These are phyloP conservation scores for Saxidomus purpurata DNA, from an alignment of 1,140 invertebrate genomes.

Conservation along the genomic window DNA sequence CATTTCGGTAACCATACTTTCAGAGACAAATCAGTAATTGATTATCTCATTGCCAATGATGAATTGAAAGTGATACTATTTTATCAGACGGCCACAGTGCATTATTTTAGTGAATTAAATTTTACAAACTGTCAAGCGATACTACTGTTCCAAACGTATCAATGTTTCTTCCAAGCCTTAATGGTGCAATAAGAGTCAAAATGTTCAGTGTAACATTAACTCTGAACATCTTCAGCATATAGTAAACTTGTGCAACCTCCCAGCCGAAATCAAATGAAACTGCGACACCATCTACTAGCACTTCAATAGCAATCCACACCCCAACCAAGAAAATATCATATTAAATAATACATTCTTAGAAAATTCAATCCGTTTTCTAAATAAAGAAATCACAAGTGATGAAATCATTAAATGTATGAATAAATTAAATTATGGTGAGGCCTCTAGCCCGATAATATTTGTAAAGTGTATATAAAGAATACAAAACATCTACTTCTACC, in stretches of 20 bases:
- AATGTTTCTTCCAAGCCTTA: too few relatives aligned
- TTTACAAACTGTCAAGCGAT: too few relatives aligned
- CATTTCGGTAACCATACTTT: not conserved
- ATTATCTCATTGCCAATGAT: not conserved
- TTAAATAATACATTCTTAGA: not conserved
- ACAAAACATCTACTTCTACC: not conserved
- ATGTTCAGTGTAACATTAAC: too few relatives aligned
- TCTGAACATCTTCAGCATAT: too few relatives aligned
- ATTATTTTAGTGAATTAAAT: not conserved
- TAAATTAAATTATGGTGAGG: conserved; percentile 41
- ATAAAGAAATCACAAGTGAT: not conserved
- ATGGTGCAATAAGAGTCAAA: too few relatives aligned
- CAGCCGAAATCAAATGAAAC: not conserved
- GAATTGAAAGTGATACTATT: not conserved
- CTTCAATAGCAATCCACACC: not conserved
- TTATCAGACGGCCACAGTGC: not conserved
- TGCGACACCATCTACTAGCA: not conserved
- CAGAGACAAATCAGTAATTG: too few relatives aligned
- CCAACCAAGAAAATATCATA: not conserved
- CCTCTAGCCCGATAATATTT: not conserved
- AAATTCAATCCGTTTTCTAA: not conserved
- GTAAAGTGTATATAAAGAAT: not conserved
- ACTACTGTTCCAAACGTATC: too few relatives aligned
- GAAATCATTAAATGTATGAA: conserved; percentile 22
- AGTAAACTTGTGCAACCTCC: too few relatives aligned